A percentile compares a stretch with the other conserved stretches of the same genome.
phyloP scores from a whole-genome alignment of 2,888 invertebrate genomes.

The Rhopalosiphum nymphaeae region DNA sequence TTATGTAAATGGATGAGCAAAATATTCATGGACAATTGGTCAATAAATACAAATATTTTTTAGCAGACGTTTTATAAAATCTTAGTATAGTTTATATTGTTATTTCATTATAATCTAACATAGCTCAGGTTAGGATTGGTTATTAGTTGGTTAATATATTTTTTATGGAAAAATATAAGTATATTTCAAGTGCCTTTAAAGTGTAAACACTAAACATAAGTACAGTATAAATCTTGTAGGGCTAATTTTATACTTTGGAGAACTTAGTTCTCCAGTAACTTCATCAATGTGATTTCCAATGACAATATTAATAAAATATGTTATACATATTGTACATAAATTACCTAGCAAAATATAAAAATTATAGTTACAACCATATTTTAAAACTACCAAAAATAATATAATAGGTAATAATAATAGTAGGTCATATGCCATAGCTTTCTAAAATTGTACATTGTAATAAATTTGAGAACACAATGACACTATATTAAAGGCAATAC shows the following conservation, averaged over 20 bases:
- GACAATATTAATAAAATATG: background rate
- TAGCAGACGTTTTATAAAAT: background rate
- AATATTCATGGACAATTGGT: background rate
- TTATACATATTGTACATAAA: background rate
- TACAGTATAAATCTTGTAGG: background rate
- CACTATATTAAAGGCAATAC: background rate
- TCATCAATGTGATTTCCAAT: background rate
- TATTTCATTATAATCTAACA: too few relatives aligned
- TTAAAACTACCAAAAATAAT: background rate
- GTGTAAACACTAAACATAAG: background rate
- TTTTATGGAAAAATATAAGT: background rate
- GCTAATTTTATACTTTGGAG: too few relatives aligned
- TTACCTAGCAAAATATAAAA: background rate
- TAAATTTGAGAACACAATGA: background rate
- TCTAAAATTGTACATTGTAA: background rate
- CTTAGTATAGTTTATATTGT: too few relatives aligned
- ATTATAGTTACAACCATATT: background rate
- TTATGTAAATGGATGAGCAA: background rate
- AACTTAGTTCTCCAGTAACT: background rate
- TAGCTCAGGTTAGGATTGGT: background rate
- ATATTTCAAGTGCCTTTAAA: background rate
- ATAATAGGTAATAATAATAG: background rate
- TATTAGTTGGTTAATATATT: background rate
- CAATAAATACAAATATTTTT: background rate
- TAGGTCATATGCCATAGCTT: background rate